A percentile compares a stretch with the other conserved stretches of the same genome.
Conservation (phyloP, 2,797 vertebrate species). For the Sorex maritimensis region DNA sequence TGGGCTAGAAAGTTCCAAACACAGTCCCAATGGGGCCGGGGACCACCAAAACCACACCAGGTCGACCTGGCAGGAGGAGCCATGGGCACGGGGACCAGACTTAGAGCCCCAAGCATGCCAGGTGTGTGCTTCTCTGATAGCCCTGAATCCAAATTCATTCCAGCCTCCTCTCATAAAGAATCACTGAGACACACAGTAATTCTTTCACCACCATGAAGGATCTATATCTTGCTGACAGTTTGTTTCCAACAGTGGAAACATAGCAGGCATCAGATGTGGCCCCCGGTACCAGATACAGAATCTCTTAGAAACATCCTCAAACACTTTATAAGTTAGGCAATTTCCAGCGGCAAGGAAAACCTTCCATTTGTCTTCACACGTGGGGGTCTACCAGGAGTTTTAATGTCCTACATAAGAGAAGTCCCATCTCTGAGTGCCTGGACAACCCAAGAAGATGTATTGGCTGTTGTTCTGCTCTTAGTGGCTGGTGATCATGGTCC, state of each 20-base stretch:
- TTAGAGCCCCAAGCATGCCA: no score
- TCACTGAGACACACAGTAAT: not conserved
- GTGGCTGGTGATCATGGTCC: not conserved
- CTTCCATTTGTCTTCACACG: constrained; percentile 65
- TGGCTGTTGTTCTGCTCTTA: not conserved
- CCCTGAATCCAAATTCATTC: constrained; percentile 23
- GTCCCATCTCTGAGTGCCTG: not conserved
- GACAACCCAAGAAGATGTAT: constrained; percentile 35
- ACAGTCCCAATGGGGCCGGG: no score
- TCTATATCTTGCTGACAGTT: constrained; percentile 47
- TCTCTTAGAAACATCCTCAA: constrained; percentile 67
- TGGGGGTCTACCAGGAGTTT: constrained; percentile 56
- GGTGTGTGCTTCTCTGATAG: no score
- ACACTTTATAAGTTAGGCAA: constrained; percentile 77
- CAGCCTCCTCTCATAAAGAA: constrained; percentile 17
- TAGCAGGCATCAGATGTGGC: constrained; percentile 20
- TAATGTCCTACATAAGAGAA: constrained; percentile 16
- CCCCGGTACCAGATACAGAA: constrained; percentile 41
- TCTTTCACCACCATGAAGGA: not conserved
- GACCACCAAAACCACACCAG: no score
- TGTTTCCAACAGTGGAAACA: constrained; percentile 61
- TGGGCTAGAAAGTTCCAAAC: no score
- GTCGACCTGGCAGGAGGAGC: no score
- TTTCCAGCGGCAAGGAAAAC: constrained; percentile 32
- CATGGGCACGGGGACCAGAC: no score